Conservation (phyloP, 2,888 invertebrate genomes). For the Oligia strigilis region DNA sequence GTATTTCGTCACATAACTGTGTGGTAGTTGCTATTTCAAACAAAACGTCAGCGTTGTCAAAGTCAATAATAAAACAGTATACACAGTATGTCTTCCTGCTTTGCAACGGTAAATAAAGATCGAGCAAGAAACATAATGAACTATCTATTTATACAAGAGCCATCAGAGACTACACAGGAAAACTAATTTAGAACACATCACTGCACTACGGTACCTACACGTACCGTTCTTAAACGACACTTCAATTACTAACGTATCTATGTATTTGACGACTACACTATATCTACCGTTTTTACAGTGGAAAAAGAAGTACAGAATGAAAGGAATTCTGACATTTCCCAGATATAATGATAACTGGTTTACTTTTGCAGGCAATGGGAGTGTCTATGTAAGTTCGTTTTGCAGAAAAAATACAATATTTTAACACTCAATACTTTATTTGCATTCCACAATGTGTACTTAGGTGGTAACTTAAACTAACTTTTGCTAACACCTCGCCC, state of each 20-base stretch:
- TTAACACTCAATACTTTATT: not conserved
- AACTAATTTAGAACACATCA: constrained; percentile 42
- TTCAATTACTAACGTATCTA: constrained; percentile 23
- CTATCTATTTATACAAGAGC: not conserved
- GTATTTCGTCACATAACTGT: not conserved
- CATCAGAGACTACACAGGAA: constrained; percentile 26
- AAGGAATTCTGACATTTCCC: not conserved
- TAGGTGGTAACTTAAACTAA: not conserved
- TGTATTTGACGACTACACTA: constrained; percentile 5
- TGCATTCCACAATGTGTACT: not conserved
- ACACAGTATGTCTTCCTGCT: constrained; percentile 16
- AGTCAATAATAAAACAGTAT: constrained; percentile 5
- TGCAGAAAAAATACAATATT: not conserved
- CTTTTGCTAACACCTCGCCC: not conserved
- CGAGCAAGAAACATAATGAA: constrained; percentile 27
- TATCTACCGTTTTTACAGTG: constrained; percentile 7
- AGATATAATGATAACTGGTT: not conserved
- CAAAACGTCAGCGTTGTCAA: not conserved
- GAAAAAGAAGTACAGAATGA: not conserved
- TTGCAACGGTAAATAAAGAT: constrained; percentile 32
- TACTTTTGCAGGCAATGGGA: not conserved
- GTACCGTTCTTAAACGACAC: constrained; percentile 43
- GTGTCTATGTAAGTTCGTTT: not conserved
- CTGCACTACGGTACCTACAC: constrained; percentile 19
- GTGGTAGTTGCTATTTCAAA: not conserved